Percentiles rank a stretch among this genome's conserved stretches.
These are phyloP conservation scores for Dryas iulia DNA, from an alignment of 1,140 invertebrate species.

Conservation along the genomic window DNA sequence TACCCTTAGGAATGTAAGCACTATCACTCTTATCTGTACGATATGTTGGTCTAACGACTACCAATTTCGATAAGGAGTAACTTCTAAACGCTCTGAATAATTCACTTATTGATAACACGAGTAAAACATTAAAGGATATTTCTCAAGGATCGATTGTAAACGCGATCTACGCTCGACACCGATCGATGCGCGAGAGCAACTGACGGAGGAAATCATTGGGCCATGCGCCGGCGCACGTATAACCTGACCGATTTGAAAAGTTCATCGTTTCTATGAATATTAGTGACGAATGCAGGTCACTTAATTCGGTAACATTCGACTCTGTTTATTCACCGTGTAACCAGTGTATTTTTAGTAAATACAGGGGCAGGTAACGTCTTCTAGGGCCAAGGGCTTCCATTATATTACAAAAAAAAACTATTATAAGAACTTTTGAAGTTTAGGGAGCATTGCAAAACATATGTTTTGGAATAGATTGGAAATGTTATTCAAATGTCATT, in stretches of 20 bases:
- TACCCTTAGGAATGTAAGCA: constrained; percentile 47
- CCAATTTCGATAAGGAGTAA: constrained; percentile 24
- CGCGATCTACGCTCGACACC: constrained; percentile 33
- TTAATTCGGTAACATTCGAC: constrained; percentile 32
- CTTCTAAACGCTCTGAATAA: constrained; percentile 9
- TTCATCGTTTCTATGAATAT: neutral
- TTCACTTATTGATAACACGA: constrained; percentile 29
- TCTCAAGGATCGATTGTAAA: constrained; percentile 44
- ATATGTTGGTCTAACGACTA: constrained; percentile 26
- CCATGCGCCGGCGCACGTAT: constrained; percentile 66
- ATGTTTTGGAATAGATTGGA: no score
- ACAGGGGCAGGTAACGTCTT: constrained; percentile 65
- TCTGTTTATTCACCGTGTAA: constrained; percentile 69
- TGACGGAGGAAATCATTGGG: constrained; percentile 54
- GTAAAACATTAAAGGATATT: constrained; percentile 40
- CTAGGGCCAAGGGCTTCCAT: constrained; percentile 63
- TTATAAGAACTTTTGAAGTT: neutral
- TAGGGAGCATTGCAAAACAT: neutral
- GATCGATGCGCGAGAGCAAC: constrained; percentile 73
- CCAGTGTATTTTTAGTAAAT: constrained; percentile 73
- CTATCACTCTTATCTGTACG: constrained; percentile 62
- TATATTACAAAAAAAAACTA: neutral
- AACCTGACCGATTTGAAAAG: constrained; percentile 47
- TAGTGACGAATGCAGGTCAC: neutral
- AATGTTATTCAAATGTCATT: no score